These are phyloP conservation scores for Caenorhabditis angaria DNA, from an alignment of 2,888 invertebrate genomes.

Conservation along the genomic window DNA sequence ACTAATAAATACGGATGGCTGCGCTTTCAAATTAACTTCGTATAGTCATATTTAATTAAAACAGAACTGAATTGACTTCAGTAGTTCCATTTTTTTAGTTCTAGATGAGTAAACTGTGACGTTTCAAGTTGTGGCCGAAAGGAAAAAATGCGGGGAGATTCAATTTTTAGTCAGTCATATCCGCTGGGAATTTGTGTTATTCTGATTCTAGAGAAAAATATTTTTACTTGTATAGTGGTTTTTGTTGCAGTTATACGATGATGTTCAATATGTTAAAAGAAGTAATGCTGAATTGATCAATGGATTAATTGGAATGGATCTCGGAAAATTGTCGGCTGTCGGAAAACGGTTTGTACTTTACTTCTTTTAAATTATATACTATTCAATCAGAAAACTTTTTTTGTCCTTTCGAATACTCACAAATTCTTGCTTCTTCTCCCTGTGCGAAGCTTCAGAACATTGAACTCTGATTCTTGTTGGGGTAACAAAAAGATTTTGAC, in stretches of 20 bases:
- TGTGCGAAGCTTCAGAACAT: background rate
- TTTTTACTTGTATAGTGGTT: background rate
- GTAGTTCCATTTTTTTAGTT: too few species aligned
- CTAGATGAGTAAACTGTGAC: too few species aligned
- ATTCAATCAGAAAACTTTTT: background rate
- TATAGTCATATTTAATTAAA: too few species aligned
- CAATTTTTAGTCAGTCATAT: too few species aligned
- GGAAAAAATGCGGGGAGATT: too few species aligned
- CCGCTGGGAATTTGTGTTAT: too few species aligned
- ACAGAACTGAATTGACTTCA: too few species aligned
- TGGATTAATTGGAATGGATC: slow-evolving; percentile 70
- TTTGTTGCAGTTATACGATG: slow-evolving; percentile 39
- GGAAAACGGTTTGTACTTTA: slow-evolving; percentile 58
- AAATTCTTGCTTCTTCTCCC: background rate
- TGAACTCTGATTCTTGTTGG: background rate
- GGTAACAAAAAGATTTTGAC: background rate
- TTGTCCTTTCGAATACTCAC: background rate
- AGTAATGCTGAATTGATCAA: slow-evolving; percentile 70
- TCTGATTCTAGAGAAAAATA: background rate
- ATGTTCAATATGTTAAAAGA: slow-evolving; percentile 55
- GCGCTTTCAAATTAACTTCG: too few species aligned
- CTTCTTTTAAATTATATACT: background rate
- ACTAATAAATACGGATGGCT: background rate
- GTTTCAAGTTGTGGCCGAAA: too few species aligned
- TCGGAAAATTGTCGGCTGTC: slow-evolving; percentile 64